Base-by-base conservation (phyloP, 2,797 vertebrate genomes). In the Hapalemur alaotrensis region DNA sequence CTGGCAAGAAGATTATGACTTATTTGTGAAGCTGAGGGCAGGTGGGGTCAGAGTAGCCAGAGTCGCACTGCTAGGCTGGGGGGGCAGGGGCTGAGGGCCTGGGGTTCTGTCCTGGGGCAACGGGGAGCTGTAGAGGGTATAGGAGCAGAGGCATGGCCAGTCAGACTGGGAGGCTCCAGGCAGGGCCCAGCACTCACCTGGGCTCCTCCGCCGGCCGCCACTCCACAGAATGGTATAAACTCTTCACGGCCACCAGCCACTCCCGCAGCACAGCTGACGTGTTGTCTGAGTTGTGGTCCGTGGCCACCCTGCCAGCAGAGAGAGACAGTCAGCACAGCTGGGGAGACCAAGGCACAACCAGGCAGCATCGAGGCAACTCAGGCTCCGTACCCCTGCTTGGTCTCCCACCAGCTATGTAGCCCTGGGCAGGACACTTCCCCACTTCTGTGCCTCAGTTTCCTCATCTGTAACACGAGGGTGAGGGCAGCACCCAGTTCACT, bases 271-370 rank as follows among this genome's bases (percentile, higher is more conserved):
- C 96, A 1, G 97, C 97, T 0, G 99, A 99, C 0, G 99, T 99
- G 98, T 99, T 99, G 98, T 99, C 99, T 41, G 97, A 90, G n/a
- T 99, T 99, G 95, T 99, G 99, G 98, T 99, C 99, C 0, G 99
- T 99, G 3, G 99, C 99, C 61, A 99, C 99, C 99, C 99, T 99
- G 98, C 0, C 20, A 48, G 43, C 11, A n/a, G 30, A 65, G 10
- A 22, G 38, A 6, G 20, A 6, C 59, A 5, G 38, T 30, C 32
- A 57, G 65, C 4, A 0, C n/a, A 20, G n/a, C 0, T 3, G 20
- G 59, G 46, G 76, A 89, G 32, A 48, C 22, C 0, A 17, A 79
- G 80, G 83, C 70, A 72, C 48, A 38, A 14, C 4, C 5, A 20
- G 30, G 61, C 4, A 25, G 7, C 46, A 22, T 20, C 0, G 0